Evolutionary conservation across 2,113 vertebrate species (phyloP).

Genomic region (Campylomormyrus numenius): DNA sequence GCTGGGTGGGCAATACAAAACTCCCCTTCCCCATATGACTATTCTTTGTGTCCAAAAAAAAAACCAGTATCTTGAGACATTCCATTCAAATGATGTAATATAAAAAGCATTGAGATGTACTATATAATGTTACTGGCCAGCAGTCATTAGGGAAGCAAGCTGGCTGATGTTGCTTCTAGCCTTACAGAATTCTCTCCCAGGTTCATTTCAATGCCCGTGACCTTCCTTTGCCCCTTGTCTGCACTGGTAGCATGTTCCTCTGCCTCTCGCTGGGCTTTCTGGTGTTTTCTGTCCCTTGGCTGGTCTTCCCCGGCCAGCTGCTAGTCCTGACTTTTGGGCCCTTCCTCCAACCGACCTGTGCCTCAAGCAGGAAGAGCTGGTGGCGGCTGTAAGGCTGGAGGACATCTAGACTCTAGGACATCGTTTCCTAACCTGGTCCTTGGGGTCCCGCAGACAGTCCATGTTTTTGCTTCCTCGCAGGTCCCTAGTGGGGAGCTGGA

Average conservation of each 20-base stretch:
- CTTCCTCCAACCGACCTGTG: neutral
- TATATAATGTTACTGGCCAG: neutral
- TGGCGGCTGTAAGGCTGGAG: neutral
- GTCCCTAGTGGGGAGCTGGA: neutral
- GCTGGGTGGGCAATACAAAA: constrained; percentile 48
- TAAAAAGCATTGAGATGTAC: neutral
- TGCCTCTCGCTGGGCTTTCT: neutral
- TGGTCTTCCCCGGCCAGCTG: neutral
- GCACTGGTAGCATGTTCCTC: neutral
- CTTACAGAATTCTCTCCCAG: constrained; percentile 10
- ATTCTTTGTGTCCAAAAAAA: constrained; percentile 14
- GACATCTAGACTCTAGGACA: neutral
- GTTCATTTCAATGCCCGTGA: neutral
- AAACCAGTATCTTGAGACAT: constrained; percentile 12
- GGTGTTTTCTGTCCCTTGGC: neutral
- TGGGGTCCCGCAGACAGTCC: neutral
- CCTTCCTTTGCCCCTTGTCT: neutral
- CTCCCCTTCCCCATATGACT: constrained; percentile 25
- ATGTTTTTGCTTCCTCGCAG: neutral
- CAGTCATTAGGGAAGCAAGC: neutral
- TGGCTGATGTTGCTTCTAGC: neutral
- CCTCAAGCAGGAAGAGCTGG: neutral
- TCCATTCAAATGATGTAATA: constrained; percentile 4
- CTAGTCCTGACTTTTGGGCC: neutral
- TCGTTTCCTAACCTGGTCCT: neutral